Percentiles rank a stretch among this genome's conserved stretches.
These are phyloP conservation scores for Nasonovia ribisnigri DNA, from an alignment of 2,888 invertebrate genomes.

Conservation along the genomic window DNA sequence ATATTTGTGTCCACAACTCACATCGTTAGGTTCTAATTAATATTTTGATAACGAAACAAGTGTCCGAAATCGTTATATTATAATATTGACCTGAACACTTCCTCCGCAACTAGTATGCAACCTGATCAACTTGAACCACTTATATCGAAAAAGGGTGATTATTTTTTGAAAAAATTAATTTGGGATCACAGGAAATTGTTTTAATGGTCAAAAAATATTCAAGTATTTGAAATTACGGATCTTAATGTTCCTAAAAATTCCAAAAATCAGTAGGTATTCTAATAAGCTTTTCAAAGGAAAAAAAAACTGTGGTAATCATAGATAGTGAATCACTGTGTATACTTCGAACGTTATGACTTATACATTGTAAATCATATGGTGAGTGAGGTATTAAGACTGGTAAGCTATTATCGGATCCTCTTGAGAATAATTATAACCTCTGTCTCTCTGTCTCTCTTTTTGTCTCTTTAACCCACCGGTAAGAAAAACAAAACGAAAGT, in stretches of 20 bases:
- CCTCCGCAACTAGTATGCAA: no score
- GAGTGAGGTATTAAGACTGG: not conserved
- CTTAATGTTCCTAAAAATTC: not conserved
- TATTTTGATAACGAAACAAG: no score
- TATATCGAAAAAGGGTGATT: not conserved
- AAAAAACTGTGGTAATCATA: not conserved
- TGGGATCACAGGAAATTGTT: not conserved
- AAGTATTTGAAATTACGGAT: not conserved
- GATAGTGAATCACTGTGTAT: not conserved
- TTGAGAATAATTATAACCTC: not conserved
- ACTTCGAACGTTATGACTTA: not conserved
- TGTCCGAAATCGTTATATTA: no score
- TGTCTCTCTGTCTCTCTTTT: not conserved
- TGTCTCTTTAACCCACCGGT: not conserved
- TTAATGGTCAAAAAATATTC: not conserved
- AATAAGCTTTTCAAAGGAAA: not conserved
- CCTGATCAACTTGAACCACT: not conserved
- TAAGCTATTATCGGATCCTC: not conserved
- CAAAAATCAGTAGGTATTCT: not conserved
- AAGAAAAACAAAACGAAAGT: not conserved
- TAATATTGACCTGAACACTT: no score
- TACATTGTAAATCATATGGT: not conserved
- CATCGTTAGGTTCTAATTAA: no score
- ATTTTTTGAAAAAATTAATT: not conserved
- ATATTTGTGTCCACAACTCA: no score